These are phyloP conservation scores for Parasteatoda lunata DNA, from an alignment of 2,888 invertebrate genomes.

Conservation along the genomic window DNA sequence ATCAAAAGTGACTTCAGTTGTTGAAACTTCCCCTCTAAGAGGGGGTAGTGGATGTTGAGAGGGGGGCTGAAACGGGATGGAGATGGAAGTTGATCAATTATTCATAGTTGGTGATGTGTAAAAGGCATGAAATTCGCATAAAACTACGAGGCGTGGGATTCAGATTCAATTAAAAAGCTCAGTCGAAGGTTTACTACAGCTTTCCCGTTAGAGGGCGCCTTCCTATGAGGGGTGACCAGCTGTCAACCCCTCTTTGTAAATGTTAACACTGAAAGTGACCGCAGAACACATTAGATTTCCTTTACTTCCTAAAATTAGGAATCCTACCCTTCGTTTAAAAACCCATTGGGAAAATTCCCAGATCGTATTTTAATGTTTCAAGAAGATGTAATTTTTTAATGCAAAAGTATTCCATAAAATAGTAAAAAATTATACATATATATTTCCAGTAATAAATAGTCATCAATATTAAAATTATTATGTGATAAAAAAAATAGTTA, in stretches of 20 bases:
- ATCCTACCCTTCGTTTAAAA: no score
- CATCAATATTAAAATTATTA: no score
- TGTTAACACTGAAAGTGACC: slow-evolving; percentile 38
- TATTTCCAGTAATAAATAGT: no score
- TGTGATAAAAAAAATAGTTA: no score
- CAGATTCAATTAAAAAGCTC: slow-evolving; percentile 50
- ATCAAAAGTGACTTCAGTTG: no score
- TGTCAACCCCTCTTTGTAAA: slow-evolving; percentile 9
- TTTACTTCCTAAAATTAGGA: neutral
- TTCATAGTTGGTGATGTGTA: slow-evolving; percentile 65
- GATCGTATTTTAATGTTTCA: no score
- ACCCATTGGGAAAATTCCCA: no score
- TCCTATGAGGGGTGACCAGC: slow-evolving; percentile 39
- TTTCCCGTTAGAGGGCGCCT: slow-evolving; percentile 49
- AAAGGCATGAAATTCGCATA: slow-evolving; percentile 63
- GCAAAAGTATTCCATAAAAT: no score
- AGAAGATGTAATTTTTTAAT: no score
- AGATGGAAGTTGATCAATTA: slow-evolving; percentile 63
- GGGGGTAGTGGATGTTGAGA: neutral
- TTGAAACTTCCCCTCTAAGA: neutral
- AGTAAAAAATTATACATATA: no score
- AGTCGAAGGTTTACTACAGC: slow-evolving; percentile 14
- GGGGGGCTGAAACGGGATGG: slow-evolving; percentile 24
- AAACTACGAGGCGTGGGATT: slow-evolving; percentile 12
- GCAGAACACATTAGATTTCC: slow-evolving; percentile 47